Conservation (phyloP, 1,140 invertebrate species). For the Hydropsyche tenuis region DNA sequence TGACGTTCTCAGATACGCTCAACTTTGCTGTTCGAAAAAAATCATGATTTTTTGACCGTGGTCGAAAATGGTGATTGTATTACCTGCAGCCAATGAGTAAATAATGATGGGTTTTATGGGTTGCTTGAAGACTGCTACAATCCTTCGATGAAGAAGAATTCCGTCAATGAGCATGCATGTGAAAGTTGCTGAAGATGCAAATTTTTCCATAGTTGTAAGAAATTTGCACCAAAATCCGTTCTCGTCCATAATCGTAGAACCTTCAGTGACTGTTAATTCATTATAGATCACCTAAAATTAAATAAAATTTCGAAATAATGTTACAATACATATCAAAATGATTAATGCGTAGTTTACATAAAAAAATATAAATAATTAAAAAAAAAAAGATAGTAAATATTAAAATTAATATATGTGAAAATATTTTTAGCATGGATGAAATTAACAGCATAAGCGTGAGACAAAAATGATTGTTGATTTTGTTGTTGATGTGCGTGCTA, state of each 20-base stretch:
- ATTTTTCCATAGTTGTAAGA: conserved; percentile 61
- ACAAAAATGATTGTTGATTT: too few relatives aligned
- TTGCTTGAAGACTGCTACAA: conserved; percentile 64
- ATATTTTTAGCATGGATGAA: too few relatives aligned
- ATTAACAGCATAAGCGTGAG: too few relatives aligned
- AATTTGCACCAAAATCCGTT: conserved; percentile 60
- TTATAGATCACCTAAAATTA: conserved; percentile 58
- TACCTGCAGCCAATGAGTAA: conserved; percentile 57
- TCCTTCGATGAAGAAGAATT: conserved; percentile 65
- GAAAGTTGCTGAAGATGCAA: conserved; percentile 63
- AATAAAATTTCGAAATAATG: too few relatives aligned
- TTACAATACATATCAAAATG: too few relatives aligned
- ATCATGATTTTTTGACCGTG: too few relatives aligned
- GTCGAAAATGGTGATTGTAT: neutral
- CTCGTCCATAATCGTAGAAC: conserved; percentile 58
- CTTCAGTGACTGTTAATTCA: conserved; percentile 56
- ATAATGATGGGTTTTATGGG: conserved; percentile 58
- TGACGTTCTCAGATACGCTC: too few relatives aligned
- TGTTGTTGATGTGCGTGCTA: too few relatives aligned
- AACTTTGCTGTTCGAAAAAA: too few relatives aligned
- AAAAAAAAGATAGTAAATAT: too few relatives aligned
- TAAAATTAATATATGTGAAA: too few relatives aligned
- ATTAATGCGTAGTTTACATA: neutral
- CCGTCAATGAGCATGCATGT: conserved; percentile 68
- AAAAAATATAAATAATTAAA: too few relatives aligned